Percentiles rank a stretch among this genome's conserved stretches.
phyloP scores from a whole-genome alignment of 1,140 invertebrate genomes.

The Drosophila pectinifera region DNA sequence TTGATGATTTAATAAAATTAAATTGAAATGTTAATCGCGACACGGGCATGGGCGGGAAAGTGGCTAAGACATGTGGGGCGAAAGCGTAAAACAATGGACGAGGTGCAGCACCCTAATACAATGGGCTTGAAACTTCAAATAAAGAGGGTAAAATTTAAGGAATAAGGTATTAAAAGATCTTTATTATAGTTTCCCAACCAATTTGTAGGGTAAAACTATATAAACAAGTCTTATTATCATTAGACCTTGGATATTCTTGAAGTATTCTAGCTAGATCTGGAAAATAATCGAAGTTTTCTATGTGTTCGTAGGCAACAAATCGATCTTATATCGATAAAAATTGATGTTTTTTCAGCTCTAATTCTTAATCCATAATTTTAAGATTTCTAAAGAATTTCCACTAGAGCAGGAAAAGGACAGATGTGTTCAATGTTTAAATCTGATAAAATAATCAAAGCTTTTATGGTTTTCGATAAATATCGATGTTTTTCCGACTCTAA shows the following conservation, averaged over 20 bases:
- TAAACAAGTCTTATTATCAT: too few species aligned
- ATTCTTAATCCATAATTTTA: too few species aligned
- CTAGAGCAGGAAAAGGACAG: not conserved
- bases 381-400: not conserved
- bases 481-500: not conserved
- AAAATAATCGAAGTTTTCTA: too few species aligned
- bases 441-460: too few species aligned
- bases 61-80: slow-evolving; percentile 45
- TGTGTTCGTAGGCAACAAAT: too few species aligned
- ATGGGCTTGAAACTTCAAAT: slow-evolving; percentile 5
- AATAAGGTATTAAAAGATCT: not conserved
- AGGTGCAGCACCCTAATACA: slow-evolving; percentile 39
- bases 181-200: not conserved
- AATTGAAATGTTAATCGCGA: slow-evolving; percentile 76
- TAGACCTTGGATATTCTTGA: too few species aligned
- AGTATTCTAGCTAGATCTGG: too few species aligned
- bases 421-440: not conserved
- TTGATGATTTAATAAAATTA: slow-evolving; percentile 84
- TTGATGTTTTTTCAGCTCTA: too few species aligned
- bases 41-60: slow-evolving; percentile 46
- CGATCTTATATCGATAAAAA: too few species aligned
- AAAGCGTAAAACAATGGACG: slow-evolving; percentile 64
- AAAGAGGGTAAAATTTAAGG: not conserved
- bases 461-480: too few species aligned
- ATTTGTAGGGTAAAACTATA: not conserved